Percentiles rank a stretch among this genome's conserved stretches.
Evolutionary conservation across 1,140 invertebrate genomes (phyloP).

Genomic region (Temnothorax nylanderi): DNA sequence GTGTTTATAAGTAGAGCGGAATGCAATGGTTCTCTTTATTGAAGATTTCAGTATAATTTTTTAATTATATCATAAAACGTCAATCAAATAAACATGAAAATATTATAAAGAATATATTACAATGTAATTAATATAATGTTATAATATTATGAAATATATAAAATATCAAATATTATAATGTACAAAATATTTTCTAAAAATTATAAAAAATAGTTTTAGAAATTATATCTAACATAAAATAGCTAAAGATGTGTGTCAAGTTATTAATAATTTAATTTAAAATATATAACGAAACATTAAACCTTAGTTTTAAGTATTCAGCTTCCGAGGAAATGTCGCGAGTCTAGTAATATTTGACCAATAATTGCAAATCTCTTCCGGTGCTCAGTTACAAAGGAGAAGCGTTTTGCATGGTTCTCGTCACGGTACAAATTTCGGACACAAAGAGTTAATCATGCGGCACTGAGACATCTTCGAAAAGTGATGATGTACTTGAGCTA

Average conservation of each 20-base stretch:
- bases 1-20: background rate
- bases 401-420: background rate
- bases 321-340: too few species aligned
- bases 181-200: background rate
- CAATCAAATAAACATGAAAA: too few species aligned
- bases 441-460: background rate
- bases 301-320: slow-evolving; percentile 11
- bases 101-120: background rate
- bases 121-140: too few species aligned
- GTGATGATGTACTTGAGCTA: background rate
- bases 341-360: background rate
- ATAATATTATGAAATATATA: background rate
- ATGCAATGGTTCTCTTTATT: background rate
- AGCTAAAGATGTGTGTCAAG: too few species aligned
- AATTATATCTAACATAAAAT: too few species aligned
- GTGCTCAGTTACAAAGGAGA: background rate
- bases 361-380: too few species aligned
- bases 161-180: background rate
- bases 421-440: background rate
- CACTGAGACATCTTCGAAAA: background rate
- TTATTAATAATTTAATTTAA: background rate
- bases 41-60: background rate
- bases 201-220: background rate
- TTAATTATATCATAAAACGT: background rate
- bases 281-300: background rate